Evolutionary conservation across 2,113 vertebrate genomes (phyloP), one percentile per base, ranked within the genome.

Genomic region (Porphyrio hochstetteri): DNA sequence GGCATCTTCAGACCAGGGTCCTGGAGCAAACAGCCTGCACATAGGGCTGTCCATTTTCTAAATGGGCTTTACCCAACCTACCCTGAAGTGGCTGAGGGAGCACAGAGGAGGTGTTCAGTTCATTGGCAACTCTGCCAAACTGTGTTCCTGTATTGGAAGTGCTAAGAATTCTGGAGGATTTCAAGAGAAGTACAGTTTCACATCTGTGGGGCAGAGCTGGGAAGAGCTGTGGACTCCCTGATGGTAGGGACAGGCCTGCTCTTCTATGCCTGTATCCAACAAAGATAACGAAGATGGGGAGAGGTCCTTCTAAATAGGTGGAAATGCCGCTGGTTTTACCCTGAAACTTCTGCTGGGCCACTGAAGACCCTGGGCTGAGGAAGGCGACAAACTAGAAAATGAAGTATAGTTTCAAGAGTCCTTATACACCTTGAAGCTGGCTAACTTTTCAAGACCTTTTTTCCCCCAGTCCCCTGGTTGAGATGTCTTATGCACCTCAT

Each of bases 391-490:
- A 19, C 23, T 50, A 72, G 25, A 23, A 77, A 57, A 64, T 29
- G 23, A 72, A 64, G 3, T 18, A 6, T 52, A 55, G 35, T 48
- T 74, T 74, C 57, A 17, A 29, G 20, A 86, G 12, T 38, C 16
- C 10, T 83, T 95, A 28, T 11, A 68, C 3, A 33, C 21, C 3
- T 38, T 56, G 42, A 92, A 55, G 8, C 11, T 17, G n/a, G 7
- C 7, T 71, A 33, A 63, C 50, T 80, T 31, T 81, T 65, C 63
- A 60, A 72, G 9, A 48, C 8, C 21, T 7, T 64, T 16, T 84
- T 74, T 2, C 23, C 15, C 23, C 20, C 13, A 21, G 8, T 1
- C 3, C 9, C 3, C 2, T 10, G 0, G 0, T 75, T 78, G 3
- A 59, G 42, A 21, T 42, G 5, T 64, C 17, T 56, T 42, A 64